Percentiles rank a stretch among this genome's conserved stretches.
phyloP scores from a whole-genome alignment of 2,888 invertebrate species.

The Lasiommata megera region DNA sequence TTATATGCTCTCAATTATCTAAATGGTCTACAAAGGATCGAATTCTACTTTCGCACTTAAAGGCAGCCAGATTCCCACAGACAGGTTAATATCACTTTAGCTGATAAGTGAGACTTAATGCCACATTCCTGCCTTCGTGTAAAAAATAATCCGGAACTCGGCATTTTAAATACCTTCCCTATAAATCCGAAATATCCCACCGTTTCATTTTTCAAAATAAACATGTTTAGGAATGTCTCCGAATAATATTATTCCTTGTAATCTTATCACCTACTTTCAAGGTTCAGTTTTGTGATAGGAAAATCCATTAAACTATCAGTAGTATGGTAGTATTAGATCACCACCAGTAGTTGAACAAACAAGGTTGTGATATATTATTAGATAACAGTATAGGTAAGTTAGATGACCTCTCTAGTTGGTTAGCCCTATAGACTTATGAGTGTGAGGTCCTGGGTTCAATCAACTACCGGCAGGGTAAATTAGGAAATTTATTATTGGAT shows the following conservation, averaged over 20 bases:
- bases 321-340: not conserved
- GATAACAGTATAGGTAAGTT: too few relatives aligned
- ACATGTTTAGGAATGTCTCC: conserved; percentile 7
- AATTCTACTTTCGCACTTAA: too few relatives aligned
- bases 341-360: not conserved
- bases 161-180: not conserved
- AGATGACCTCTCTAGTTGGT: too few relatives aligned
- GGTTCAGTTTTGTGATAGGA: not conserved
- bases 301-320: too few relatives aligned
- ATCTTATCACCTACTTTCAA: conserved; percentile 9
- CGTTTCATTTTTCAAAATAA: conserved; percentile 10
- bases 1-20: too few relatives aligned
- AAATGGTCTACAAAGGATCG: too few relatives aligned
- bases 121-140: too few relatives aligned
- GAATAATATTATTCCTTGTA: conserved; percentile 6
- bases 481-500: not conserved
- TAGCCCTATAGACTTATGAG: too few relatives aligned
- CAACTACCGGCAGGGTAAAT: not conserved
- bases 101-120: too few relatives aligned
- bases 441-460: not conserved
- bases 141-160: too few relatives aligned
- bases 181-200: conserved; percentile 3
- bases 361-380: not conserved
- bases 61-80: too few relatives aligned
- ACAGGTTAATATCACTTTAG: too few relatives aligned